Percentiles rank a stretch among this genome's conserved stretches.
phyloP scores from a whole-genome alignment of 2,888 invertebrate genomes.

The Anarsia innoxiella region DNA sequence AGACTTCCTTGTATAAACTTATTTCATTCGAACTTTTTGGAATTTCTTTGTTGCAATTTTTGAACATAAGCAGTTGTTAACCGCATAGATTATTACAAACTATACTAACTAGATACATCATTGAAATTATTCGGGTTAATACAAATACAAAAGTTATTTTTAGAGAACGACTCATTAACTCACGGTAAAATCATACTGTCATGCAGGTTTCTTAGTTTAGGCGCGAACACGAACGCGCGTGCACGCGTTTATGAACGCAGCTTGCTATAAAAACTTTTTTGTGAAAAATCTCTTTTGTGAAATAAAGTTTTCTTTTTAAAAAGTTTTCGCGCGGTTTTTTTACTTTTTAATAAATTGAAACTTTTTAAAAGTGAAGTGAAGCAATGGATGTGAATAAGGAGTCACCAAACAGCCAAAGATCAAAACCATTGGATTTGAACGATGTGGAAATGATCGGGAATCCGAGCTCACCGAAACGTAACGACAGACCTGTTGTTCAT shows the following conservation, averaged over 20 bases:
- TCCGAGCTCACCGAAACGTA: constrained; percentile 28
- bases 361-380: constrained; percentile 16
- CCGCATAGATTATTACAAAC: no score
- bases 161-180: constrained; percentile 38
- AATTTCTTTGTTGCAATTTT: no score
- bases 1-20: no score
- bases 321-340: not conserved
- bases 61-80: no score
- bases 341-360: not conserved
- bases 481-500: constrained; percentile 26
- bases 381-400: constrained; percentile 20
- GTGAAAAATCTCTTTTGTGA: not conserved
- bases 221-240: constrained; percentile 4
- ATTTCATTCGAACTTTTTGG: no score
- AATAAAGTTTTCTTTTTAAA: not conserved
- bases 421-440: constrained; percentile 29
- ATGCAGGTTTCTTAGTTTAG: constrained; percentile 8
- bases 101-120: no score
- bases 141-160: constrained; percentile 27
- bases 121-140: constrained; percentile 2
- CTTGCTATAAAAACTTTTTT: not conserved
- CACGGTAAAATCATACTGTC: constrained; percentile 6
- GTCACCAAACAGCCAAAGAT: constrained; percentile 14
- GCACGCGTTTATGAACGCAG: constrained; percentile 21
- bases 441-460: constrained; percentile 49